phyloP scores from a whole-genome alignment of 2,797 vertebrate genomes.

The Falco concolor region DNA sequence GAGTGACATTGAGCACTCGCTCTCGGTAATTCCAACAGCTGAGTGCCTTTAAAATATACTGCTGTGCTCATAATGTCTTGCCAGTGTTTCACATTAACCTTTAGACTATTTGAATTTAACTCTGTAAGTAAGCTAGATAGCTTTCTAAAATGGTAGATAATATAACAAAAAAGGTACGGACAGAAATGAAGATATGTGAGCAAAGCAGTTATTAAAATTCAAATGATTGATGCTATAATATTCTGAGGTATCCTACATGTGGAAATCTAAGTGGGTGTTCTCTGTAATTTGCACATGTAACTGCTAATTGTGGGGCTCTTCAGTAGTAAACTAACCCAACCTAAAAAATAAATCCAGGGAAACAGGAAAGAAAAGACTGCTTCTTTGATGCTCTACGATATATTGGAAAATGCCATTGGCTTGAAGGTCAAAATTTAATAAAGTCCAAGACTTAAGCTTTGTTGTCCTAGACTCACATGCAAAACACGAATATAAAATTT shows the following conservation, averaged over 20 bases:
- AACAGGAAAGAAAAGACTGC: not conserved
- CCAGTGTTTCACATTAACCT: conserved; percentile 60
- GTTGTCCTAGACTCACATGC: not conserved
- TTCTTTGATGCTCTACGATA: not conserved
- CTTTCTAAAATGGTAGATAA: conserved; percentile 56
- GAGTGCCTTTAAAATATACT: conserved; percentile 50
- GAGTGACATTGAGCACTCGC: not conserved
- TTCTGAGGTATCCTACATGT: not conserved
- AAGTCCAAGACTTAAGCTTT: not conserved
- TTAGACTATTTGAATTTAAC: conserved; percentile 63
- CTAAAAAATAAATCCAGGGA: not conserved
- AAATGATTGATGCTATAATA: not conserved
- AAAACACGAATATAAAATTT: not conserved
- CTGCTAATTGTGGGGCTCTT: not conserved
- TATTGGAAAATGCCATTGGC: not conserved
- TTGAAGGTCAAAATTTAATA: not conserved
- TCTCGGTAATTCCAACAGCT: not conserved
- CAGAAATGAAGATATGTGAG: conserved; percentile 32
- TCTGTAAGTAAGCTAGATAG: conserved; percentile 57
- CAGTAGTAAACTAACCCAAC: not conserved
- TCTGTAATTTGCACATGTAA: not conserved
- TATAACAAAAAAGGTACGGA: conserved; percentile 48
- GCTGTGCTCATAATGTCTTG: conserved; percentile 35
- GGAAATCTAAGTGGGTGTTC: not conserved
- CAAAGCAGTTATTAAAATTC: conserved; percentile 56